These are phyloP conservation scores for Oasisia sp. DNA, from an alignment of 2,888 invertebrate genomes.

Conservation along the genomic window DNA sequence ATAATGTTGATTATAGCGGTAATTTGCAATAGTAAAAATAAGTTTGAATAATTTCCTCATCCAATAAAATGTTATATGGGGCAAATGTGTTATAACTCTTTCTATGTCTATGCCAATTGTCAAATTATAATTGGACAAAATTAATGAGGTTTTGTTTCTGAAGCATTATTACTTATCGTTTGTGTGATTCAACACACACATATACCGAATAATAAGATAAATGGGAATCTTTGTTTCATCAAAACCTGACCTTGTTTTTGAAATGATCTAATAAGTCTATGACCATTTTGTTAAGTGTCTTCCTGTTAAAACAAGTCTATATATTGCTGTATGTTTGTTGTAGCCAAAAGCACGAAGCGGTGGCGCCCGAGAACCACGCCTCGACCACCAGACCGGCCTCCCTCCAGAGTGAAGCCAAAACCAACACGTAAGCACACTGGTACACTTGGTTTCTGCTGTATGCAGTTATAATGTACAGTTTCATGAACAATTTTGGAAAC, in stretches of 20 bases:
- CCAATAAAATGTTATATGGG: neutral
- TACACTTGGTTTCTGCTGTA: neutral
- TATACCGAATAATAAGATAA: neutral
- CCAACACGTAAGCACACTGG: neutral
- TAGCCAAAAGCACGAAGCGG: neutral
- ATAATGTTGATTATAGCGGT: neutral
- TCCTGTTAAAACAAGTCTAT: neutral
- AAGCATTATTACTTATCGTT: neutral
- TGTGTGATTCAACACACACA: neutral
- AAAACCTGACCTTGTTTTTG: neutral
- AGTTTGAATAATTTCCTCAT: neutral
- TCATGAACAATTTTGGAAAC: too few species aligned
- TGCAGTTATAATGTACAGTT: too few species aligned
- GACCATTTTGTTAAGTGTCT: neutral
- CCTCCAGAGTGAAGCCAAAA: neutral
- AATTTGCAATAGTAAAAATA: neutral
- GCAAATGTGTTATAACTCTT: neutral
- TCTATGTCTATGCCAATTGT: neutral
- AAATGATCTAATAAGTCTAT: neutral
- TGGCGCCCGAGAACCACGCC: neutral
- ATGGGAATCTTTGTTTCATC: neutral
- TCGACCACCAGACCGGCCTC: neutral
- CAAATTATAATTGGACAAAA: neutral
- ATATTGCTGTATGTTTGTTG: neutral
- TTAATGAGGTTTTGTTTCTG: neutral